phyloP scores from a whole-genome alignment of 2,113 vertebrate genomes.

The Epinephelus moara region DNA sequence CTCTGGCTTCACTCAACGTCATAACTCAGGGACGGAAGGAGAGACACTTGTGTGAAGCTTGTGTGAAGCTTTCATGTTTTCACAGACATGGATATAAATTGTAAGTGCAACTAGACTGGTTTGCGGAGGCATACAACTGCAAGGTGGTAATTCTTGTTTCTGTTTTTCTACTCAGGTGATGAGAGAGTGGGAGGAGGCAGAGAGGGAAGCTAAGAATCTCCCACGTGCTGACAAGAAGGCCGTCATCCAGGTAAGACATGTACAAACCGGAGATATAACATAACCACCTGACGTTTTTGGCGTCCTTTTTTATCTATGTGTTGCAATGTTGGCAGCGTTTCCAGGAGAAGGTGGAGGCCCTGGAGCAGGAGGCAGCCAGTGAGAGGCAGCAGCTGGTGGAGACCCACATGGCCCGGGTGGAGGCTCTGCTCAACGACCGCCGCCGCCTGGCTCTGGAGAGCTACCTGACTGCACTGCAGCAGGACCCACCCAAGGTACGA shows the following conservation, averaged over 20 bases:
- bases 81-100: too few relatives aligned
- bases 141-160: too few relatives aligned
- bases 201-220: constrained; percentile 95
- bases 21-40: too few relatives aligned
- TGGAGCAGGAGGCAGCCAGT: constrained; percentile 97
- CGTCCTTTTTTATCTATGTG: background rate
- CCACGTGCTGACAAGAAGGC: constrained; percentile 97
- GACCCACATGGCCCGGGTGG: constrained; percentile 97
- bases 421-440: constrained; percentile 96
- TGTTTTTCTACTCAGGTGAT: constrained; percentile 88
- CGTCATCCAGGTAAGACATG: constrained; percentile 92
- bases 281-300: rapidly evolving
- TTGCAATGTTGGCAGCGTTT: constrained; percentile 87
- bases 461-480: constrained; percentile 95
- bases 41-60: too few relatives aligned
- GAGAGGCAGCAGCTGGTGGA: constrained; percentile 97
- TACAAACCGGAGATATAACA: background rate
- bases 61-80: too few relatives aligned
- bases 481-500: constrained; percentile 83
- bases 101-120: too few relatives aligned
- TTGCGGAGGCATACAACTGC: too few relatives aligned
- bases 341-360: constrained; percentile 97
- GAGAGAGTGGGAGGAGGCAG: constrained; percentile 99
- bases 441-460: constrained; percentile 96
- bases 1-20: too few relatives aligned